These are phyloP conservation scores for Glaucopsyche alexis DNA, from an alignment of 2,888 invertebrate species.

Conservation along the genomic window DNA sequence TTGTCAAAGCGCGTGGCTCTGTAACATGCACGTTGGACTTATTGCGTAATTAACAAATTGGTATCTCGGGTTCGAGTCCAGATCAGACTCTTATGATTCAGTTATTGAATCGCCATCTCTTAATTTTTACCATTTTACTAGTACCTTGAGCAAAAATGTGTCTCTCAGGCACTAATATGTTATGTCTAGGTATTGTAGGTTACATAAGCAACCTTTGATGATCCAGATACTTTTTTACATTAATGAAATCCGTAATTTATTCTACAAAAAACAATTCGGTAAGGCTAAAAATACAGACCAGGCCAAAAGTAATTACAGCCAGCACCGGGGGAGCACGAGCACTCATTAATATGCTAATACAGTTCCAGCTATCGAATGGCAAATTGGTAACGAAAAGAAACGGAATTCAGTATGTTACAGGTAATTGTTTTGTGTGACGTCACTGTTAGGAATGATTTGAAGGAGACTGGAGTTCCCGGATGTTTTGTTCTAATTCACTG, in stretches of 20 bases:
- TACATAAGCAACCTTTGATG: background rate
- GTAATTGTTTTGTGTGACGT: slow-evolving; percentile 2
- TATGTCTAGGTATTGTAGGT: too few species aligned
- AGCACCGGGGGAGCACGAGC: slow-evolving; percentile 44
- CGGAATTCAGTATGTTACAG: slow-evolving; percentile 13
- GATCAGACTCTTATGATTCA: too few species aligned
- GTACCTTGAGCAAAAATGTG: too few species aligned
- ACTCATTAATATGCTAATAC: slow-evolving; percentile 72
- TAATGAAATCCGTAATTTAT: slow-evolving; percentile 18
- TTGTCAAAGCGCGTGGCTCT: too few species aligned
- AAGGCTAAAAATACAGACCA: slow-evolving; percentile 34
- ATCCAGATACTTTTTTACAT: background rate
- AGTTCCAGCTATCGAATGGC: slow-evolving; percentile 54
- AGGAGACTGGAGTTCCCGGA: background rate
- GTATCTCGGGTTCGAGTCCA: too few species aligned
- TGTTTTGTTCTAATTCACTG: too few species aligned
- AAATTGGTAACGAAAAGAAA: slow-evolving; percentile 51
- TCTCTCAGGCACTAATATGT: too few species aligned
- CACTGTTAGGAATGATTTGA: background rate
- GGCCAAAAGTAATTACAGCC: slow-evolving; percentile 45
- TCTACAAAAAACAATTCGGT: slow-evolving; percentile 29
- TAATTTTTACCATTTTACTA: too few species aligned
- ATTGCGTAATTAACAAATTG: too few species aligned
- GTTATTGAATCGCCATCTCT: too few species aligned
- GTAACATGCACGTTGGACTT: too few species aligned